Evolutionary conservation across 2,113 vertebrate species (phyloP).

Genomic region (Ovis canadensis): DNA sequence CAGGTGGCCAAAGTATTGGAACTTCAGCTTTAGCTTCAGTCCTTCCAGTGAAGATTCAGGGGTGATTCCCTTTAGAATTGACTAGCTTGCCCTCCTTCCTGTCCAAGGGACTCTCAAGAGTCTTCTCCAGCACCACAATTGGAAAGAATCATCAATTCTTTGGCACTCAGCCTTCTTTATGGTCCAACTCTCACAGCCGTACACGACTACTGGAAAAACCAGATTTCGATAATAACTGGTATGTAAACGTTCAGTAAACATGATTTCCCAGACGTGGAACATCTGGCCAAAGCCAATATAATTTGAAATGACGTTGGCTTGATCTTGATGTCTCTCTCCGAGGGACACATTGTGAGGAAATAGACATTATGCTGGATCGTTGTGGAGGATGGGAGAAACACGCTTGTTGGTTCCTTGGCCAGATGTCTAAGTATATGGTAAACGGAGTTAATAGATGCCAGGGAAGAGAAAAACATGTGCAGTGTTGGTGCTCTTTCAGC

Average conservation of each 20-base stretch:
- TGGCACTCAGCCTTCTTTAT: not conserved
- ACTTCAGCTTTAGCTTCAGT: not conserved
- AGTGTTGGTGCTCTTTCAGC: slow-evolving; percentile 47
- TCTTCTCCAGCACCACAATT: not conserved
- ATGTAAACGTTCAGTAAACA: slow-evolving; percentile 20
- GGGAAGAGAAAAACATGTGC: slow-evolving; percentile 48
- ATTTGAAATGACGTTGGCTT: slow-evolving; percentile 33
- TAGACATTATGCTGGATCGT: slow-evolving; percentile 5
- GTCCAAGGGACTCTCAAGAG: not conserved
- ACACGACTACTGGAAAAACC: not conserved
- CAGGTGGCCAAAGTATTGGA: not conserved
- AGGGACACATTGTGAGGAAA: slow-evolving; percentile 38
- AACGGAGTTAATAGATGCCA: slow-evolving; percentile 63
- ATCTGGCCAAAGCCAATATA: slow-evolving; percentile 40
- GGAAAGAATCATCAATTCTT: not conserved
- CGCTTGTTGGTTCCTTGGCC: slow-evolving; percentile 49
- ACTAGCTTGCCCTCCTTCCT: not conserved
- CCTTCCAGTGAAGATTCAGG: not conserved
- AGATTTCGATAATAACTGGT: not conserved
- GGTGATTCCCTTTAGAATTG: not conserved
- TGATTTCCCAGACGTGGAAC: slow-evolving; percentile 29
- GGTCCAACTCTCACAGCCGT: not conserved
- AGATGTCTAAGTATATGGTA: slow-evolving; percentile 77
- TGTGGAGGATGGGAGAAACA: not conserved
- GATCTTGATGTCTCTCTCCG: slow-evolving; percentile 2